These are phyloP conservation scores for Hystrix brachyura DNA, from an alignment of 2,113 vertebrate species.

Conservation along the genomic window DNA sequence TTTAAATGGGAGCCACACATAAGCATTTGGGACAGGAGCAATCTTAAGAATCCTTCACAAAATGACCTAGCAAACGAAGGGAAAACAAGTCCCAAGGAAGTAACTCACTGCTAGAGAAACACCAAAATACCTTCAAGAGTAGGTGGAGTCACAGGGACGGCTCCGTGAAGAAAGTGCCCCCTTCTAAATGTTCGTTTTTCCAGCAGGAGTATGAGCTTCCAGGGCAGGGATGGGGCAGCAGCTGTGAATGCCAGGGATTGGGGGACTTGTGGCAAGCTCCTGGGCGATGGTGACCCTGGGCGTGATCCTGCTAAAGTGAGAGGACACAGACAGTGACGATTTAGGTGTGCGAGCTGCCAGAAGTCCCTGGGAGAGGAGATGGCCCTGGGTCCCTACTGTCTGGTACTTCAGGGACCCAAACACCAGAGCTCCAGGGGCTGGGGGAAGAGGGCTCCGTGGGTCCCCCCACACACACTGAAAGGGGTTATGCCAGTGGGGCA, in stretches of 20 bases:
- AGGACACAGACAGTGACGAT: not conserved
- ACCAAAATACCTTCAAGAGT: not conserved
- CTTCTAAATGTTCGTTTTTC: not conserved
- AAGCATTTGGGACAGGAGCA: not conserved
- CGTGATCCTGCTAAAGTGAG: no score
- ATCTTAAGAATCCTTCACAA: not conserved
- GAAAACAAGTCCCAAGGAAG: no score
- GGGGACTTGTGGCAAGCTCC: not conserved
- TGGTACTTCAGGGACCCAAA: not conserved
- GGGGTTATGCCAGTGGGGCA: not conserved
- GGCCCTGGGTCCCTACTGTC: not conserved
- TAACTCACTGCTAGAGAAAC: not conserved
- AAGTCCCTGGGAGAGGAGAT: rapidly evolving
- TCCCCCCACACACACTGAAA: not conserved
- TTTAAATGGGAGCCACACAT: not conserved
- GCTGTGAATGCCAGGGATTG: not conserved
- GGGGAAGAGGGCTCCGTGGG: not conserved
- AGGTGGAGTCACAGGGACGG: not conserved
- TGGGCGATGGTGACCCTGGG: not conserved
- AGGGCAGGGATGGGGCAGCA: not conserved
- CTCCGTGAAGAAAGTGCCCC: not conserved
- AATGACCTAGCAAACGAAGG: not conserved
- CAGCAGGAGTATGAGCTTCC: not conserved
- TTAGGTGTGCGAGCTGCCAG: not conserved
- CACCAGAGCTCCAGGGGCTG: not conserved